Percentiles rank a stretch among this genome's conserved stretches.
Conservation (phyloP, 2,797 vertebrate genomes). For the Clarias laeviceps region DNA sequence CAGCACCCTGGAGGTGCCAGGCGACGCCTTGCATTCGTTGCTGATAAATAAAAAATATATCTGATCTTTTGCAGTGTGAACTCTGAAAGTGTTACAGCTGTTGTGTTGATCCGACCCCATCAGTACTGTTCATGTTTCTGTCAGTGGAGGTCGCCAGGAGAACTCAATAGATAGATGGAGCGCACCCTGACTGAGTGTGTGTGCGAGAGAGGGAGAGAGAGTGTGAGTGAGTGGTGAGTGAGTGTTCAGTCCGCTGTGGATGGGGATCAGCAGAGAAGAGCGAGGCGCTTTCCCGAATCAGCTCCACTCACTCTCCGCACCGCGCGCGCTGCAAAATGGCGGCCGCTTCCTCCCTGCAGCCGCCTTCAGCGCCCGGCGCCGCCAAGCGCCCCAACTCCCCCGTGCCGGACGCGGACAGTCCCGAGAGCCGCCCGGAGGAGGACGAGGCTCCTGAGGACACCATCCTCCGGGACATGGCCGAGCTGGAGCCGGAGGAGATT, state of each 20-base stretch:
- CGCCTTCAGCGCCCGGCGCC: conserved; percentile 72
- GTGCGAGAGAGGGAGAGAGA: conserved; percentile 8
- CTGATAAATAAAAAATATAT: background rate
- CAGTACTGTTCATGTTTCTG: conserved; percentile 56
- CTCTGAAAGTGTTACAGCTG: background rate
- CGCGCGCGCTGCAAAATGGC: conserved; percentile 80
- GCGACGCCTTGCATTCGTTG: too few species aligned
- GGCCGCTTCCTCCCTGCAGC: conserved; percentile 82
- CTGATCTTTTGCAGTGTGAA: background rate
- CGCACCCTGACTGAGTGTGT: background rate
- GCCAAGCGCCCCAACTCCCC: conserved; percentile 70
- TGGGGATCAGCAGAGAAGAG: conserved; percentile 54
- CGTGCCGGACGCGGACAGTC: conserved; percentile 70
- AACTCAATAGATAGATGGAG: conserved; percentile 50
- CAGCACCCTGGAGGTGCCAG: too few species aligned
- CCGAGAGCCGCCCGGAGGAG: conserved; percentile 73
- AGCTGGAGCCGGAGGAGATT: conserved; percentile 82
- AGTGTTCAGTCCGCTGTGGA: conserved; percentile 48
- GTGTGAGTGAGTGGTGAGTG: background rate
- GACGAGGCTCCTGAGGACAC: conserved; percentile 69
- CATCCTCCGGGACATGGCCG: conserved; percentile 72
- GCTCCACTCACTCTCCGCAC: conserved; percentile 65
- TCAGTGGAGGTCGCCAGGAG: conserved; percentile 77
- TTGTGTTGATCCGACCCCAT: conserved; percentile 34
- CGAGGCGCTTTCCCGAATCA: conserved; percentile 56